A percentile compares a stretch with the other conserved stretches of the same genome.
Evolutionary conservation across 1,140 invertebrate genomes (phyloP).

Genomic region (Myzus persicae): DNA sequence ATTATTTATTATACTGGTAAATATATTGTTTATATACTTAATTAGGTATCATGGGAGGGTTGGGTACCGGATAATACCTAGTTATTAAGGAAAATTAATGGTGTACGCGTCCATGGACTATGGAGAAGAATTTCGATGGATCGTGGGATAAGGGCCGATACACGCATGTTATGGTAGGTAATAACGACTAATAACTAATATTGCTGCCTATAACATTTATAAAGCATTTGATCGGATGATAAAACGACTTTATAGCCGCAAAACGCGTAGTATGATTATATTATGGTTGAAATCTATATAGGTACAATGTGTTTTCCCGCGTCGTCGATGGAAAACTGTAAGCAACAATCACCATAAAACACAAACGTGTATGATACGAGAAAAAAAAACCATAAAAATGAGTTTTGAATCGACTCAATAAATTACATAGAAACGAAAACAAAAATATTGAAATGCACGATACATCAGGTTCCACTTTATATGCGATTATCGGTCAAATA

Average conservation of each 20-base stretch:
- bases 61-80: neutral
- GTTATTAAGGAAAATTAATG: conserved; percentile 15
- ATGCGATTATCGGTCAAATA: neutral
- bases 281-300: neutral
- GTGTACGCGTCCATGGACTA: neutral
- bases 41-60: neutral
- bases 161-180: neutral
- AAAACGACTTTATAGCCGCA: neutral
- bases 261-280: neutral
- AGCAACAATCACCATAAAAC: neutral
- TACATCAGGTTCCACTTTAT: neutral
- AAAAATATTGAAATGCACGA: neutral
- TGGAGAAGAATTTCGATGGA: neutral
- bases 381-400: too few species aligned
- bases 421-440: neutral
- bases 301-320: neutral
- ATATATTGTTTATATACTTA: conserved; percentile 1
- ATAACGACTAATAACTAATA: neutral
- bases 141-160: neutral
- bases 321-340: neutral
- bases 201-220: neutral
- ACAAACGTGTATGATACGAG: too few species aligned
- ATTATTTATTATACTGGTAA: neutral
- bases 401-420: neutral
- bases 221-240: conserved; percentile 29